Base-by-base conservation (phyloP, 2,797 vertebrate genomes). In the Avahi laniger region DNA sequence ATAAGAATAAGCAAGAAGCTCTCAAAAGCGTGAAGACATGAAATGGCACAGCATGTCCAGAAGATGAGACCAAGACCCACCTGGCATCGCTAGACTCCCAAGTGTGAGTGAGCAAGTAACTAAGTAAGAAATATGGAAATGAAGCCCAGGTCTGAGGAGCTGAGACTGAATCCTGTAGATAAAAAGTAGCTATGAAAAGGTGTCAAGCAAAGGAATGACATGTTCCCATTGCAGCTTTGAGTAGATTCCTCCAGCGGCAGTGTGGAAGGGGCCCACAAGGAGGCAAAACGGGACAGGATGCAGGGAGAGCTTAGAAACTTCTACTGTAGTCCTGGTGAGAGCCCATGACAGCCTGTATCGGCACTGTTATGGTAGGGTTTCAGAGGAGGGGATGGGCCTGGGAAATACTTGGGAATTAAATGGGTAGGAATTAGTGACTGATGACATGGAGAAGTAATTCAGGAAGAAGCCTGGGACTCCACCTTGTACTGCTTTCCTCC, bases 1-100 rank as follows among this genome's bases (percentile, higher is more conserved):
- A 57, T 5, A 57, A 90, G 76, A 93, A 92, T 63, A 92, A 87
- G 59, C 54, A 96, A 82, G 78, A 54, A 41, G 5, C n/a, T 84
- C 78, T 92, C 65, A 67, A 69, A 93, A 93, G 59, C 18, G 75
- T 48, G 54, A 93, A 73, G 78, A 84, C 69, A 70, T 63, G 38
- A 95, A 88, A 81, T 15, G 82, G 52, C 41, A 43, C 7, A 50
- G 48, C 54, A 22, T 73, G n/a, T 82, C 46, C 24, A 33, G 43
- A 94, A 73, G 35, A 78, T 18, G 41, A 73, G 72, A 72, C 28
- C 30, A 78, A 75, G 82, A 83, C 8, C 52, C 57, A 70, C 7
- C 13, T 75, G 38, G 13, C 28, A 85, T 81, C 63, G 5, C 33
- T 38, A 46, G 41, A 72, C 54, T 65, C 63, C 28, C 33, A 30